Base-by-base conservation (phyloP, 2,797 vertebrate genomes). In the Eulemur albifrons region DNA sequence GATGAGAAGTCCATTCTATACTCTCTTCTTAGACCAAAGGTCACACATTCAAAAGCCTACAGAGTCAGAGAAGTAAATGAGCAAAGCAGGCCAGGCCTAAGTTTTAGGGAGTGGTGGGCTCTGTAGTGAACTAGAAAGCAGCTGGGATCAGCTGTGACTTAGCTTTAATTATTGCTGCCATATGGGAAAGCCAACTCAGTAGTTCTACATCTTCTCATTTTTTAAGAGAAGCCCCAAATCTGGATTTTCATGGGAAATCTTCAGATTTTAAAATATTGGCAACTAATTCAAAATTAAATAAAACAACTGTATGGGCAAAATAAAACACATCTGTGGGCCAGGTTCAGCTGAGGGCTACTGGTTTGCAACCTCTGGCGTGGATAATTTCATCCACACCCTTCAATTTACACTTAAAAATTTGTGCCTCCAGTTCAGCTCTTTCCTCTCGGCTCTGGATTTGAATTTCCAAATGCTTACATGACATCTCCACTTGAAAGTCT, bases 251-350 rank as follows among this genome's bases (percentile, higher is more conserved):
- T 73, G 43, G 30, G 54, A 96, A 96, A 92, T 88, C 48, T 81
- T 96, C 32, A 82, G 30, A 76, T 92, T 93, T 88, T 81, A 93
- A 95, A 90, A 81, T 73, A 94, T 1, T 76, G 67, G 61, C 61
- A 94, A 97, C 32, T 85, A 95, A 92, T 70, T 77, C 40, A 90
- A 88, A 92, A 90, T 90, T 92, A 86, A 96, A 83, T 67, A 88
- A 94, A 90, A 43, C 35, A 27, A 96, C 30, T 57, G 12, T 40
- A 92, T 65, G 25, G 14, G 48, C 57, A 86, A 97, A 96, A 85
- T 70, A 90, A 97, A 91, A 88, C 32, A 92, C 72, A 97, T 86
- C 27, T 83, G 91, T 86, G 59, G 85, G 54, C 77, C 80, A 95
- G 50, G 84, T 76, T 95, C 40, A 43, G 52, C 43, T 52, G n/a